Base-by-base conservation (phyloP, 2,888 invertebrate species). In the Amphipyra tragopoginis region DNA sequence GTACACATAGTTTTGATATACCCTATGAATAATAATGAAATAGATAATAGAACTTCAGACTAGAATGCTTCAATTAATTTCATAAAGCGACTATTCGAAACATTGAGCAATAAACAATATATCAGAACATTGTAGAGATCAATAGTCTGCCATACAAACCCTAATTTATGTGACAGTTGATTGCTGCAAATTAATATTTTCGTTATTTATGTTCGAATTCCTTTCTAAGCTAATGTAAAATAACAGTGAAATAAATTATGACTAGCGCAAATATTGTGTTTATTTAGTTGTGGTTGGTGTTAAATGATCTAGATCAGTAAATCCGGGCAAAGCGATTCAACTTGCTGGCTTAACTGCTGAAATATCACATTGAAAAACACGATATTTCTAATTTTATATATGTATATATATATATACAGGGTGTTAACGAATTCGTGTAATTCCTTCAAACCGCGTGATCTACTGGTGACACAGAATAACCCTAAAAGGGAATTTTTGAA, bases 111-210 rank as follows among this genome's bases (percentile, higher is more conserved):
- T 39, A 56, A 40, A 36, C 56, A 43, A 67, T 67, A 62, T 38
- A 62, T 62, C 47, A 54, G 43, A 40, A 39, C 36, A 62, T 72
- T 67, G 60, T 52, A 42, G 57, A 62, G 40, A 67, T 67, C 70
- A 72, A 72, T 71, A 55, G 40, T 55, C 51, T 34, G 39, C 34
- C 56, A 48, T 34, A 52, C 54, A 72, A 58, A 62, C 51, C 51
- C 67, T 72, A 62, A 72, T 71, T 71, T 72, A 75, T 75, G 70
- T 64, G 76, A 65, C 63, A 64, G 59, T 53, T 53, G 58, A 73
- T 62, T 43, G 65, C 48, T 44, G 56, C 58, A 65, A 63, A 69
- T 75, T 75, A 72, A 68, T 75, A 72, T 63, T 72, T 72, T 59
- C 47, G 29, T 51, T 72, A 65, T 72, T 67, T 62, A 55, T 60